Percentiles rank a stretch among this genome's conserved stretches.
These are phyloP conservation scores for Torymus tubicola DNA, from an alignment of 2,888 invertebrate species.

Conservation along the genomic window DNA sequence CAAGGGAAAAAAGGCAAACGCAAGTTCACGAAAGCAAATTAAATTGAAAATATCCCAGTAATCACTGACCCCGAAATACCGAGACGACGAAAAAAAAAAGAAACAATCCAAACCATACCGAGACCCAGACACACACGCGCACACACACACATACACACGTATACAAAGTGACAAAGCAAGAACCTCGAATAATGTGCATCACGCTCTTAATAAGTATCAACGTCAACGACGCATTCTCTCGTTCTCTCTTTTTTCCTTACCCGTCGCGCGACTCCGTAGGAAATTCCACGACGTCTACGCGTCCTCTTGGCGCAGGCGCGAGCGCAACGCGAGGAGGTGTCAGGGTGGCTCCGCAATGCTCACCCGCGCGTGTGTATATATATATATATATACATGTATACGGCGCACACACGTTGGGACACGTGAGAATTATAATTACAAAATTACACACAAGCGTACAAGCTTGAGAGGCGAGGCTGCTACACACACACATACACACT, in stretches of 20 bases:
- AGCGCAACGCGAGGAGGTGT: constrained; percentile 57
- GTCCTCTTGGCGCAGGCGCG: constrained; percentile 5
- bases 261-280: background rate
- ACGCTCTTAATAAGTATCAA: constrained; percentile 47
- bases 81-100: constrained; percentile 7
- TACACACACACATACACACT: constrained; percentile 4
- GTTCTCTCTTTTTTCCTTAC: constrained; percentile 9
- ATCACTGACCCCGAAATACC: background rate
- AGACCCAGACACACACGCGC: background rate
- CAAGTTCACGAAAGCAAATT: constrained; percentile 4
- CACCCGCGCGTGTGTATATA: constrained; percentile 46
- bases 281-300: constrained; percentile 42
- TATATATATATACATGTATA: background rate
- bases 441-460: constrained; percentile 59
- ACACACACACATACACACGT: background rate
- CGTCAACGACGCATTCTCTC: constrained; percentile 36
- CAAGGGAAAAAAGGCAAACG: background rate
- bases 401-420: constrained; percentile 32
- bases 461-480: too few relatives aligned
- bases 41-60: constrained; percentile 12
- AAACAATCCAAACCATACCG: constrained; percentile 28
- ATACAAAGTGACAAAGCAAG: constrained; percentile 35
- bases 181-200: constrained; percentile 38
- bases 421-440: constrained; percentile 65
- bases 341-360: constrained; percentile 56